Conservation (phyloP, 2,888 invertebrate genomes). For the Pogonocherus hispidulus region DNA sequence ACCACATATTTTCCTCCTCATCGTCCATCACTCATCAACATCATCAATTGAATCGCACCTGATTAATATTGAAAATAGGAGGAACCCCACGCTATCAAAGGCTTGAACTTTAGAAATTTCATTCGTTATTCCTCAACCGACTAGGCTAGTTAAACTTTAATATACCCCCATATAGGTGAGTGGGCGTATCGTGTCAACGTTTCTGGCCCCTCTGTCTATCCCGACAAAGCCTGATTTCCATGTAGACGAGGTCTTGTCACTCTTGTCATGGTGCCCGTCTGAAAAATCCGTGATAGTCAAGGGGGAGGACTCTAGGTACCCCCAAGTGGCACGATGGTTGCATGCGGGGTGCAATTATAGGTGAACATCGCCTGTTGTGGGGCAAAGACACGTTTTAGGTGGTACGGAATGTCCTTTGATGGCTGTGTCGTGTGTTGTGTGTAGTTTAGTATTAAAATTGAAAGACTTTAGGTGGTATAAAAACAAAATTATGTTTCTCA, state of each 20-base stretch:
- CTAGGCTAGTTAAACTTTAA: neutral
- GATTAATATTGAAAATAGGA: neutral
- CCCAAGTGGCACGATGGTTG: neutral
- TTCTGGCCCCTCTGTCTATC: neutral
- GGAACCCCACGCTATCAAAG: neutral
- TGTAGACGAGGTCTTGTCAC: constrained; percentile 17
- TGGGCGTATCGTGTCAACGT: neutral
- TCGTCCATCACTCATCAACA: too few species aligned
- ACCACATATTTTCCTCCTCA: too few species aligned
- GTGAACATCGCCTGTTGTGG: neutral
- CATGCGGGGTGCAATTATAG: neutral
- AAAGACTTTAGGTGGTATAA: too few species aligned
- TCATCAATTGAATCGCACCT: neutral
- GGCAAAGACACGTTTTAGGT: too few species aligned
- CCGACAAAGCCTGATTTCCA: constrained; percentile 27
- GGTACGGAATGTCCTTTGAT: too few species aligned
- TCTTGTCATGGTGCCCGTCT: constrained; percentile 13
- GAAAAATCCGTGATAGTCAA: neutral
- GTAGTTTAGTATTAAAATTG: too few species aligned
- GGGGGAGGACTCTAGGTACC: neutral
- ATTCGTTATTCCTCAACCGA: neutral
- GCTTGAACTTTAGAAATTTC: neutral
- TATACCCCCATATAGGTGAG: neutral
- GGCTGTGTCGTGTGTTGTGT: too few species aligned
- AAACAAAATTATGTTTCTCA: too few species aligned